Percentiles rank a stretch among this genome's conserved stretches.
phyloP scores from a whole-genome alignment of 2,888 invertebrate species.

The Eupithecia subumbrata region DNA sequence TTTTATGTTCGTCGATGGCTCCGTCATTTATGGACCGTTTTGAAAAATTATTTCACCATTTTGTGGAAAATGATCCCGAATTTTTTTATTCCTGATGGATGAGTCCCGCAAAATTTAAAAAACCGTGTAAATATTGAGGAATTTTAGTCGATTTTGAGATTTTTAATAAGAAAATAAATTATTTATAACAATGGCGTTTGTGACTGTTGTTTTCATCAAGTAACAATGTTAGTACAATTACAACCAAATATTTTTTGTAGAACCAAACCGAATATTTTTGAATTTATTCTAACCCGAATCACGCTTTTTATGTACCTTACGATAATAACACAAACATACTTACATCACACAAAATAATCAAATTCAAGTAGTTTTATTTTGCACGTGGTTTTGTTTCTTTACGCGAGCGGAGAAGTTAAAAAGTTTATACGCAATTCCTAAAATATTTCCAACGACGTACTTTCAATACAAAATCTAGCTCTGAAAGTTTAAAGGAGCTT shows the following conservation, averaged over 20 bases:
- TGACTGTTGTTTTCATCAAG: background rate
- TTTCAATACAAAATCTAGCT: constrained; percentile 23
- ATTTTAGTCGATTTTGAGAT: no score
- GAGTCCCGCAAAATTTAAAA: no score
- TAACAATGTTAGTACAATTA: background rate
- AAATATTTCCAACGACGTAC: constrained; percentile 9
- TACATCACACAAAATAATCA: background rate
- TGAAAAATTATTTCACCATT: no score
- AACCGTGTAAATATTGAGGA: no score
- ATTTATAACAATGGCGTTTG: background rate
- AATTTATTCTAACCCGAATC: background rate
- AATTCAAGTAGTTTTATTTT: background rate
- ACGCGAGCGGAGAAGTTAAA: background rate
- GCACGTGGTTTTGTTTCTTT: background rate
- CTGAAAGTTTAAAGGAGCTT: constrained; percentile 27
- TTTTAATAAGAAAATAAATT: no score
- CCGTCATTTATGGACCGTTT: no score
- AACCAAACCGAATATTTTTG: background rate
- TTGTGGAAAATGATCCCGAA: no score
- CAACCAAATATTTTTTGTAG: background rate
- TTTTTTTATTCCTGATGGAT: no score
- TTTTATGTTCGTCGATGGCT: no score
- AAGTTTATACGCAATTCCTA: background rate
- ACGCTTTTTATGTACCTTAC: no score
- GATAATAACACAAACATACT: no score